Percentiles rank a stretch among this genome's conserved stretches.
Evolutionary conservation across 92 coral and sea anemone genomes (phyloP).

Genomic region (Nematostella vectensis): DNA sequence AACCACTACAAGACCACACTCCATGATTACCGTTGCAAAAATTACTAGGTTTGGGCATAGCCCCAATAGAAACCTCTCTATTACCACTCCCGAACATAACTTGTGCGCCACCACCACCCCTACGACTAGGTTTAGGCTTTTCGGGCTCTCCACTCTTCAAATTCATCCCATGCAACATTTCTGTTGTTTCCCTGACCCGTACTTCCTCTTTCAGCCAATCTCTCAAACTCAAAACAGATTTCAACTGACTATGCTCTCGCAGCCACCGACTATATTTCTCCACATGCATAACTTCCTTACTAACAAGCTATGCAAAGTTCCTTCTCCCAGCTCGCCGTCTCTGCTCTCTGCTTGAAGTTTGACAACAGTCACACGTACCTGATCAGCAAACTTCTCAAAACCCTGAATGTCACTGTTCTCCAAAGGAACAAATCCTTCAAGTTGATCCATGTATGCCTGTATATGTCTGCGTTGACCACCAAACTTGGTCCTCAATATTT

Average conservation of each 20-base stretch:
- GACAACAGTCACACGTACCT: slow-evolving; percentile 44
- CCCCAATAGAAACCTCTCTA: background rate
- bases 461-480: slow-evolving; percentile 38
- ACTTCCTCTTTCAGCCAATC: slow-evolving; percentile 51
- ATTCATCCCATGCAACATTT: background rate
- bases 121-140: background rate
- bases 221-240: slow-evolving; percentile 21
- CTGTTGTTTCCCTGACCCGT: slow-evolving; percentile 22
- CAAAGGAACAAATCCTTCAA: slow-evolving; percentile 29
- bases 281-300: slow-evolving; percentile 31
- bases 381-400: slow-evolving; percentile 48
- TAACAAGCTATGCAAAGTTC: slow-evolving; percentile 40
- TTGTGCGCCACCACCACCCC: background rate
- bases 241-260: slow-evolving; percentile 8
- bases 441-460: slow-evolving; percentile 33
- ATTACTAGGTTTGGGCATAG: slow-evolving; percentile 4
- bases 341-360: slow-evolving; percentile 50
- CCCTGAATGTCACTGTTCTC: slow-evolving; percentile 13
- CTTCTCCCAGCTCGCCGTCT: slow-evolving; percentile 38
- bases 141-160: background rate
- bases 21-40: slow-evolving; percentile 32
- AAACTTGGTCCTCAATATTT: slow-evolving; percentile 29
- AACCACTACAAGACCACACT: slow-evolving; percentile 29
- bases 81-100: background rate
- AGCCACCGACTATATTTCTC: slow-evolving; percentile 34